Evolutionary conservation across 2,888 invertebrate species (phyloP).

Genomic region (Yponomeuta plumbellus): DNA sequence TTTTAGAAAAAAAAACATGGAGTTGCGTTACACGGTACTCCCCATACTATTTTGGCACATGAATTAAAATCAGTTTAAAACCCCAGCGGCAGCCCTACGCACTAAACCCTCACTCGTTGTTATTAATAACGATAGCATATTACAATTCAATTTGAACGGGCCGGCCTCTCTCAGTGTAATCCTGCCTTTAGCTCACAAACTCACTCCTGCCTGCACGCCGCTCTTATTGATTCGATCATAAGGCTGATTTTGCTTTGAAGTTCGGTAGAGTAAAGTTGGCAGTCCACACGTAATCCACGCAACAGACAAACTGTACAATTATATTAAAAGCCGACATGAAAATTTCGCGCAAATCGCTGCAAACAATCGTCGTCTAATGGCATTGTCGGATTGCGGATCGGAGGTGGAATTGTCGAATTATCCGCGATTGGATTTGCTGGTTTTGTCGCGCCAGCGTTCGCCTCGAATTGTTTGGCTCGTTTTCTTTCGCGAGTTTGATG

Average conservation of each 20-base stretch:
- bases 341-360: conserved; percentile 51
- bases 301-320: conserved; percentile 69
- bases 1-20: too few relatives aligned
- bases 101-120: conserved; percentile 35
- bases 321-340: conserved; percentile 72
- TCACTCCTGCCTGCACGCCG: background rate
- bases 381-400: conserved; percentile 45
- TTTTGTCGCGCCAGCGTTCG: background rate
- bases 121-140: conserved; percentile 71
- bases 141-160: conserved; percentile 71
- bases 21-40: too few relatives aligned
- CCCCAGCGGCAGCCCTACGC: conserved; percentile 41
- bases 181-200: conserved; percentile 23
- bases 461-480: background rate
- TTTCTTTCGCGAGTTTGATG: background rate
- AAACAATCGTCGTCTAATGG: conserved; percentile 43
- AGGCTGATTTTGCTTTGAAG: background rate
- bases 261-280: conserved; percentile 5
- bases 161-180: conserved; percentile 34
- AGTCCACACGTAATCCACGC: conserved; percentile 47
- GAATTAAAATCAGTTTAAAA: background rate
- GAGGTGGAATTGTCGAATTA: conserved; percentile 20
- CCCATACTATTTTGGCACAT: too few relatives aligned
- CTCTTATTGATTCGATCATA: background rate
- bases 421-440: conserved; percentile 15